phyloP scores from a whole-genome alignment of 2,113 vertebrate species.

The Tretioscincus oriximinensis region DNA sequence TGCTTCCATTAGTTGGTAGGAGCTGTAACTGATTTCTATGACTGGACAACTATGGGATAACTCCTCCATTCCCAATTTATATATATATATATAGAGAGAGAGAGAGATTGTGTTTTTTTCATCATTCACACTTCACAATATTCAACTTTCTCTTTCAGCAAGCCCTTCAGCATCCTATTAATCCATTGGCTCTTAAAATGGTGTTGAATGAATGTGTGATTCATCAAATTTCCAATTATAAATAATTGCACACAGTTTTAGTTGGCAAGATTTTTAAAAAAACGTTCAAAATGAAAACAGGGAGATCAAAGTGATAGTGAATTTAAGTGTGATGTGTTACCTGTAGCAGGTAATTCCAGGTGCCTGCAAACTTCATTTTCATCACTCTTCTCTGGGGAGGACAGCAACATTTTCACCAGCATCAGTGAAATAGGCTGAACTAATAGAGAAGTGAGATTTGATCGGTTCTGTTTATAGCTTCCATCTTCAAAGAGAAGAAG shows the following conservation, averaged over 20 bases:
- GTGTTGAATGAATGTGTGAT: neutral
- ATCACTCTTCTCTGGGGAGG: constrained; percentile 47
- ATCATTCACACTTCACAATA: constrained; percentile 15
- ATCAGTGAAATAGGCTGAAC: constrained; percentile 87
- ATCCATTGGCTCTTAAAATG: neutral
- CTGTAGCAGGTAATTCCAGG: constrained; percentile 73
- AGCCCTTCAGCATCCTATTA: neutral
- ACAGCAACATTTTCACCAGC: constrained; percentile 79
- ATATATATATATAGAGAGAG: neutral
- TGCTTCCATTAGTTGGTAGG: constrained; percentile 45
- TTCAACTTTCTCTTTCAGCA: neutral
- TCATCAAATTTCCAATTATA: neutral
- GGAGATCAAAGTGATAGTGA: neutral
- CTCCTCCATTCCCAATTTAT: constrained; percentile 32
- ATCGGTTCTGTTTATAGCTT: constrained; percentile 69
- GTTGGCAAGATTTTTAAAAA: constrained; percentile 1
- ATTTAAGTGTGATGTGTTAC: constrained; percentile 64
- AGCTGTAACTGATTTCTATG: constrained; percentile 13
- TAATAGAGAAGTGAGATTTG: constrained; percentile 80
- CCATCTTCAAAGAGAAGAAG: constrained; percentile 64
- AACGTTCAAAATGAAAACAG: neutral
- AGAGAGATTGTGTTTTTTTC: constrained; percentile 41
- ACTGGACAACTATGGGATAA: neutral
- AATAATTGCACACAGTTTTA: accelerated
- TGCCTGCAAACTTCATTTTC: constrained; percentile 70